Percentiles rank a stretch among this genome's conserved stretches.
These are phyloP conservation scores for Loriculus beryllinus DNA, from an alignment of 2,797 vertebrate genomes.

Conservation along the genomic window DNA sequence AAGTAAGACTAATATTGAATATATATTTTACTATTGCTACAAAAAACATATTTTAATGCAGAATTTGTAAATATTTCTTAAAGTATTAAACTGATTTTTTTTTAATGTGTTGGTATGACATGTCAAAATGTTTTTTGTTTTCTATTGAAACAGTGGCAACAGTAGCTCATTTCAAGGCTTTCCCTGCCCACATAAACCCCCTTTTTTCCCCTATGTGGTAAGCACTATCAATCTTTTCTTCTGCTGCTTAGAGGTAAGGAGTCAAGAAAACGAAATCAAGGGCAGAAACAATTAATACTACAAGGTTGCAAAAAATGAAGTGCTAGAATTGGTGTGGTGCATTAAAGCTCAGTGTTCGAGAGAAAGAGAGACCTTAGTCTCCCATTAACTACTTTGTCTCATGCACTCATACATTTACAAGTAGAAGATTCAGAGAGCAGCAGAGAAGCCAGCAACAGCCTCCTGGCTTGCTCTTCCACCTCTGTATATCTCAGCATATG, in stretches of 20 bases:
- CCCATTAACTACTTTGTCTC: background rate
- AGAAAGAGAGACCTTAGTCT: background rate
- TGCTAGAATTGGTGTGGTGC: background rate
- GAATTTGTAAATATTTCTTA: background rate
- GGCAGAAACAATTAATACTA: background rate
- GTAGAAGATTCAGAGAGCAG: background rate
- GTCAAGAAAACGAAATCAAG: background rate
- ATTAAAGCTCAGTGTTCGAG: background rate
- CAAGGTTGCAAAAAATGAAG: background rate
- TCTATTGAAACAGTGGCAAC: background rate
- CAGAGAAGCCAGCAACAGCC: background rate
- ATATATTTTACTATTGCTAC: background rate
- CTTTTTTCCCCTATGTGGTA: background rate
- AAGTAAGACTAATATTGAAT: background rate
- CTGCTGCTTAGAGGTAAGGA: background rate
- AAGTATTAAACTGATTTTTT: background rate
- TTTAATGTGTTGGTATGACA: background rate
- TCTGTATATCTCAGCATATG: fast-evolving
- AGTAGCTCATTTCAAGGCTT: background rate
- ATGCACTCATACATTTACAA: background rate
- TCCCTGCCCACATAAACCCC: background rate
- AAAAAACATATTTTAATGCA: background rate
- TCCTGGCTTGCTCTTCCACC: background rate
- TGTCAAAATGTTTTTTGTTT: background rate
- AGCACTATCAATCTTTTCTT: background rate